Evolutionary conservation across 2,797 vertebrate species (phyloP), one percentile per base, ranked within the genome.

Genomic region (Parauchenoglanis ngamensis): DNA sequence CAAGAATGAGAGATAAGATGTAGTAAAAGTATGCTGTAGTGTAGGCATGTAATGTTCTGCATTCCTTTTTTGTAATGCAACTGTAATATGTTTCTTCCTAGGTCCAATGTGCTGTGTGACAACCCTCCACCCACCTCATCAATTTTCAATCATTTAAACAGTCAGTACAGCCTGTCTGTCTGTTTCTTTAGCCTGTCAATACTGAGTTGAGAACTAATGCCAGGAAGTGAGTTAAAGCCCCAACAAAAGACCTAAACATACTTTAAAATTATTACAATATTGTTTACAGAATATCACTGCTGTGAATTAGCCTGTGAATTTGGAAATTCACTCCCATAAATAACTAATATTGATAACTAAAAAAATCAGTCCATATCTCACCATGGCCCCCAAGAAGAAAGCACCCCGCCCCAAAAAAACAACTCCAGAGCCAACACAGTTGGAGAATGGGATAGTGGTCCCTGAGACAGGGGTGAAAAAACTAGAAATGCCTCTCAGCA

Each of bases 381-480:
- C 31, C 0, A 94, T 97, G 97, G 95, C 96, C 54, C 96, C 97
- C 46, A 97, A 97, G 89, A 97, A 95, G 94, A 97, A 96, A 94
- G 88, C 89, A 49, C 54, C 93, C 7, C 95, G 94, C 13, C 94
- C 94, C 57, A 95, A 94, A 91, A 96, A 96, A 88, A 79, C 89
- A 0, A 87, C 73, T 19, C 46, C 87, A 80, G 94, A 93, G 82
- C 57, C 78, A 67, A 31, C 89, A 2, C 85, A 77, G 90, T 90
- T 91, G 0, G 80, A 94, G 7, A 94, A 92, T 0, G 94, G 52
- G 7, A 86, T 94, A 88, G 92, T 95, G 89, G 94, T 95, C 67
- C 91, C 96, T 89, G 96, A 96, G 76, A 83, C 91, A 8, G 81
- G 85, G 0, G 91, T 93, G 79, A 95, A 94, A 93, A 96, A 96